Evolutionary conservation across 2,113 vertebrate species (phyloP), one percentile per base, ranked within the genome.

Genomic region (Ageneiosus marmoratus): DNA sequence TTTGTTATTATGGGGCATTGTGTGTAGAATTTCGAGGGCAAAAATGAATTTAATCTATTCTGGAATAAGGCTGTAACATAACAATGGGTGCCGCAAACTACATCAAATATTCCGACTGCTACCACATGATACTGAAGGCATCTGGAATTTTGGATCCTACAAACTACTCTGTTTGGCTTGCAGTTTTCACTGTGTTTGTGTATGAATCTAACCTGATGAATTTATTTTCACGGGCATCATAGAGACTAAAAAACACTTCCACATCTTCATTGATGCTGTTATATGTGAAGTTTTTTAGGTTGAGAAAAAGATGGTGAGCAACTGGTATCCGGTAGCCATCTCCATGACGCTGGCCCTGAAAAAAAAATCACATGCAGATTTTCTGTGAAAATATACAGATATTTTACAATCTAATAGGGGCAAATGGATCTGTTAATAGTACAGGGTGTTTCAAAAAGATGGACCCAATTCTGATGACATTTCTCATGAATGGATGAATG

Each of bases 241-340:
- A 98, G 32, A 99, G 91, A 29, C 94, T 97, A 83, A 99, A 98
- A 89, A 97, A 97, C 83, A 99, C 95, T 0, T 99, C 97, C 0
- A 96, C 95, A 83, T 99, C 98, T 87, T 99, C 98, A 69, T 97
- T 97, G 91, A 99, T 98, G 88, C 96, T 99, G 91, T 97, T 98
- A 89, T 99, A 98, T 80, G 97, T 98, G 88, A 99, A 99, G 91
- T 97, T 99, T 94, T 99, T 99, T 60, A 99, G 92, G 81, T 95
- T 98, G 89, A 99, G 95, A 89, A 98, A 97, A 87, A 99, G 96
- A 90, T 99, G 98, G 88, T 99, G 97, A 74, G 96, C 96, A 86
- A 99, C 94, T 2, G 97, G 96, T 89, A 96, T 94, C 75, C 96
- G 94, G 81, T 95, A 96, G 53, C 94, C 89, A 74, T 98, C 97